These are phyloP conservation scores for Syngnathus floridae DNA, from an alignment of 2,113 vertebrate species.

Conservation along the genomic window DNA sequence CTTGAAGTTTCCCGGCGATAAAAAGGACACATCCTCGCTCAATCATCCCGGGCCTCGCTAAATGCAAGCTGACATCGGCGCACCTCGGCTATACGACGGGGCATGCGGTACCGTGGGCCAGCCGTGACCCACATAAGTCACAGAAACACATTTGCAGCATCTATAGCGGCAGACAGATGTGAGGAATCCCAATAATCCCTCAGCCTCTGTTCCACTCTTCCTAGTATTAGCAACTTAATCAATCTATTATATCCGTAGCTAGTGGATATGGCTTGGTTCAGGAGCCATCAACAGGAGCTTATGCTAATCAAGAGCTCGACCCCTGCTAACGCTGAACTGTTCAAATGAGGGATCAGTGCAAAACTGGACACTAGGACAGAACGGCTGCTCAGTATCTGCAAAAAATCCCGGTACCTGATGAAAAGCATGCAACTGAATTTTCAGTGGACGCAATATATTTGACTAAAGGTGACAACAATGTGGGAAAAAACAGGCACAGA, in stretches of 20 bases:
- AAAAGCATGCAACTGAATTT: not conserved
- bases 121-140: constrained; percentile 61
- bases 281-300: not conserved
- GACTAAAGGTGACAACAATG: not conserved
- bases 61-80: constrained; percentile 49
- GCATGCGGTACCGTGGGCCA: constrained; percentile 49
- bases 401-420: not conserved
- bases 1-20: constrained; percentile 25
- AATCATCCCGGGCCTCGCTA: constrained; percentile 33
- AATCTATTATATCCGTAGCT: not conserved
- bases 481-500: constrained; percentile 7
- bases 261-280: not conserved
- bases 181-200: constrained; percentile 8
- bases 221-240: not conserved
- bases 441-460: not conserved
- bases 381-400: not conserved
- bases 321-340: not conserved
- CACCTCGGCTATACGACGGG: constrained; percentile 52
- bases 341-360: not conserved
- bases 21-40: constrained; percentile 44
- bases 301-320: not conserved
- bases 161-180: constrained; percentile 44
- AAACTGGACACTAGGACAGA: not conserved
- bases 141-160: constrained; percentile 20
- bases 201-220: not conserved